Percentiles rank a stretch among this genome's conserved stretches.
phyloP scores from a whole-genome alignment of 1,140 invertebrate genomes.

The Phocides pigmalion region DNA sequence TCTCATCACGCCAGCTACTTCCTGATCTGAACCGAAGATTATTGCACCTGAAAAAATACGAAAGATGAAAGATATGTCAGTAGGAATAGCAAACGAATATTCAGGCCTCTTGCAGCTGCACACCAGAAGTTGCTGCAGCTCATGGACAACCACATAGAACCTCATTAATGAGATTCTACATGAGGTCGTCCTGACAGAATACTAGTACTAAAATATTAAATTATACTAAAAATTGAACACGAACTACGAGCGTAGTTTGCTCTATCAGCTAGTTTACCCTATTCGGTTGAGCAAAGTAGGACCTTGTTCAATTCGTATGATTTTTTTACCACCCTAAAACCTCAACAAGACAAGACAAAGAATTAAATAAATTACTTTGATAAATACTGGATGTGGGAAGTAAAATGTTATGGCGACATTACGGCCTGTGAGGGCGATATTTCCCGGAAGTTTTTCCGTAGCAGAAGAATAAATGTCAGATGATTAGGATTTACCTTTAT shows the following conservation, averaged over 20 bases:
- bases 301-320: background rate
- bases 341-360: background rate
- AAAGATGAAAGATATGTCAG: background rate
- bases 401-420: constrained; percentile 2
- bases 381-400: background rate
- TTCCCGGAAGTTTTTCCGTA: background rate
- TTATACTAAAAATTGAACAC: too few relatives aligned
- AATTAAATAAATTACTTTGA: constrained; percentile 8
- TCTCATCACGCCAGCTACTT: constrained; percentile 96
- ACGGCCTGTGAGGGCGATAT: background rate
- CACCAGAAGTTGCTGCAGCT: too few relatives aligned
- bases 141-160: too few relatives aligned
- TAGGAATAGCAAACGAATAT: too few relatives aligned
- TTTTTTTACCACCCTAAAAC: background rate
- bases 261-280: too few relatives aligned
- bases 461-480: constrained; percentile 10
- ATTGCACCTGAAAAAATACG: constrained; percentile 90
- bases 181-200: too few relatives aligned
- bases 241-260: too few relatives aligned
- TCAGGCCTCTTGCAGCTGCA: too few relatives aligned
- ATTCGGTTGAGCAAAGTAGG: too few relatives aligned
- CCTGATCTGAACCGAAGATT: constrained; percentile 97
- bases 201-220: too few relatives aligned
- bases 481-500: constrained; percentile 21
- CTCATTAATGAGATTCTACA: too few relatives aligned